Evolutionary conservation across 2,797 vertebrate genomes (phyloP).

Genomic region (Falco peregrinus): DNA sequence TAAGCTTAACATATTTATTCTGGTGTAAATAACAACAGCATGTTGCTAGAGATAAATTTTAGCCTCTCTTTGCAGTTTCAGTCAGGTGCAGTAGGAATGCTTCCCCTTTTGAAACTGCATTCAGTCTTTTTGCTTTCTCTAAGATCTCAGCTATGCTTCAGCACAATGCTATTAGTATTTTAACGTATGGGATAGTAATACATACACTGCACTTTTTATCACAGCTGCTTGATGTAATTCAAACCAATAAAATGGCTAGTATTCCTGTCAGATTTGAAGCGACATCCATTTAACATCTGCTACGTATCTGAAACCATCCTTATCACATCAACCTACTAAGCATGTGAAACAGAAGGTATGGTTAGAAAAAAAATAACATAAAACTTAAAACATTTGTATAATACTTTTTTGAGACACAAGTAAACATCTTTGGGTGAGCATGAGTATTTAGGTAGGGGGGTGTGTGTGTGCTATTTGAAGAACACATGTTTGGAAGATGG

Average conservation of each 20-base stretch:
- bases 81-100: background rate
- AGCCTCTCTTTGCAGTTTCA: background rate
- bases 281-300: constrained; percentile 49
- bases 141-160: constrained; percentile 6
- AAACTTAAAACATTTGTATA: background rate
- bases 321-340: constrained; percentile 16
- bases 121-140: constrained; percentile 6
- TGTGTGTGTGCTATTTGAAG: background rate
- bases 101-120: background rate
- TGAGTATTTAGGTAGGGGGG: background rate
- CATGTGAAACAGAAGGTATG: background rate
- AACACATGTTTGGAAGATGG: background rate
- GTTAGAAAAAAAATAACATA: constrained; percentile 4
- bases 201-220: constrained; percentile 35
- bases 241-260: constrained; percentile 58
- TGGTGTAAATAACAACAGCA: background rate
- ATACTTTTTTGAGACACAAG: background rate
- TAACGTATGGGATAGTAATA: constrained; percentile 23
- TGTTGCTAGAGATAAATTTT: background rate
- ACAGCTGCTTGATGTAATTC: constrained; percentile 51
- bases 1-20: background rate
- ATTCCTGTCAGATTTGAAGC: constrained; percentile 51
- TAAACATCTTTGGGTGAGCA: background rate
- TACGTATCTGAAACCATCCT: constrained; percentile 53
- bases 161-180: constrained; percentile 15